Conservation (phyloP, 1,140 invertebrate species). For the Halesus radiatus region DNA sequence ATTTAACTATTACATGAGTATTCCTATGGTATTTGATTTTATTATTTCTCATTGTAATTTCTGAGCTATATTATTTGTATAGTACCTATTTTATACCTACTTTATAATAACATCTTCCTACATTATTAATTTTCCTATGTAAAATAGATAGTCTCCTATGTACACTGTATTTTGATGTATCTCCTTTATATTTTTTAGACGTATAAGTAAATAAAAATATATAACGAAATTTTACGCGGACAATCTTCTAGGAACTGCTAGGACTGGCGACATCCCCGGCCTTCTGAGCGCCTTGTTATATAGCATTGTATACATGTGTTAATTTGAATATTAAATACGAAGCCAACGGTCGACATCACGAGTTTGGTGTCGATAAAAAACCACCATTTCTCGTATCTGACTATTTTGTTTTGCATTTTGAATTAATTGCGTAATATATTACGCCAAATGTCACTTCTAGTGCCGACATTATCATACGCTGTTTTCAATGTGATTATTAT, state of each 20-base stretch:
- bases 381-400: conserved; percentile 1
- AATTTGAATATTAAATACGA: conserved; percentile 19
- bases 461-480: background rate
- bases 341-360: conserved; percentile 24
- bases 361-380: conserved; percentile 11
- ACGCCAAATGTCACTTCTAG: background rate
- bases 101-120: no score
- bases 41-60: no score
- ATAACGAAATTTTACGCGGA: background rate
- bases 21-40: no score
- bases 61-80: no score
- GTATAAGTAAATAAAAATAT: no score
- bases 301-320: conserved; percentile 9
- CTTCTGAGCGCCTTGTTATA: background rate
- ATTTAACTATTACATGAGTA: no score
- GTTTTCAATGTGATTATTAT: background rate
- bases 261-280: background rate
- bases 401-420: conserved; percentile 12
- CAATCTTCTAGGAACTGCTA: background rate
- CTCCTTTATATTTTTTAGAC: no score
- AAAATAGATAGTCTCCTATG: no score
- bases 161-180: no score
- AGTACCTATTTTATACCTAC: no score
- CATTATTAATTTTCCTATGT: no score
- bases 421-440: conserved; percentile 25